Evolutionary conservation across 37 sponge, comb jelly and placozoan genomes (phyloP).

Genomic region (Spongilla lacustris): DNA sequence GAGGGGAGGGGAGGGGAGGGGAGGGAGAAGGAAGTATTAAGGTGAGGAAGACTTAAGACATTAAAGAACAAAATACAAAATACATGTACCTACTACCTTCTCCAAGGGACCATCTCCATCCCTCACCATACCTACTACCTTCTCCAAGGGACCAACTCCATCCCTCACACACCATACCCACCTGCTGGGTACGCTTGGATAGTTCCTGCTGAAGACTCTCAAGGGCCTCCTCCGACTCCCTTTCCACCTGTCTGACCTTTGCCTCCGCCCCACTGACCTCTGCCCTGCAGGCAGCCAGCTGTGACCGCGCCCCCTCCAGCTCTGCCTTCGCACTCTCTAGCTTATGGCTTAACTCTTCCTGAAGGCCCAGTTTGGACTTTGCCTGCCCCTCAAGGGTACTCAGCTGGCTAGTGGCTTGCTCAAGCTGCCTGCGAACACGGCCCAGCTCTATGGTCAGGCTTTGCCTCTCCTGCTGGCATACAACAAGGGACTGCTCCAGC

Average conservation of each 20-base stretch:
- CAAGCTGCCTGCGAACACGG: background rate
- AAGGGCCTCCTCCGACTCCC: constrained; percentile 19
- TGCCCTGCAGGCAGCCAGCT: constrained; percentile 10
- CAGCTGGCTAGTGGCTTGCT: background rate
- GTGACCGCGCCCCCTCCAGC: background rate
- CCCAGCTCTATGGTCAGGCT: constrained; percentile 18
- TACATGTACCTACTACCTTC: too few species aligned
- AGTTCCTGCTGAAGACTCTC: constrained; percentile 61
- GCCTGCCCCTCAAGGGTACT: background rate
- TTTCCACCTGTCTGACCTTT: constrained; percentile 23
- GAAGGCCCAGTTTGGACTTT: background rate
- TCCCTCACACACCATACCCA: background rate
- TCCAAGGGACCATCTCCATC: too few species aligned
- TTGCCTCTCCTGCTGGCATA: constrained; percentile 32
- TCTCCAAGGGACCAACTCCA: background rate
- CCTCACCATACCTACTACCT: too few species aligned
- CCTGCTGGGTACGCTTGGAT: constrained; percentile 64
- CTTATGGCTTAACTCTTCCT: background rate
- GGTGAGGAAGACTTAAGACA: too few species aligned
- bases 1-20: background rate
- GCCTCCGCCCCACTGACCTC: constrained; percentile 16
- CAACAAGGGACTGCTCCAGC: background rate
- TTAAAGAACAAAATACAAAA: too few species aligned
- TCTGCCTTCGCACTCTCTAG: background rate
- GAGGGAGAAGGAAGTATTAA: background rate